Evolutionary conservation across 2,797 vertebrate species (phyloP).

Genomic region (Cuculus canorus): DNA sequence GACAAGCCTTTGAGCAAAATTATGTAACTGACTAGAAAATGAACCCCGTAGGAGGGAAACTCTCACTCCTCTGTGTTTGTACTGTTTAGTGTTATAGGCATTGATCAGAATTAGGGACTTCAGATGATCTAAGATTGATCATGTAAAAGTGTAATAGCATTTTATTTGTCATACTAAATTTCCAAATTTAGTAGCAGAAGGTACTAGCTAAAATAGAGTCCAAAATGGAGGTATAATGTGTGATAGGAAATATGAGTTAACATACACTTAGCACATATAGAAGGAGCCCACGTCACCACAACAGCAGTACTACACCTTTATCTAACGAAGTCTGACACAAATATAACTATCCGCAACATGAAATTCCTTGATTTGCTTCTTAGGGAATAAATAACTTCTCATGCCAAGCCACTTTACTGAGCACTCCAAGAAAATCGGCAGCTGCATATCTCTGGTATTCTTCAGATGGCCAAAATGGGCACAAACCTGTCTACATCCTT

Average conservation of each 20-base stretch:
- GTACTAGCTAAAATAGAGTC: not conserved
- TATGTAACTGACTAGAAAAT: not conserved
- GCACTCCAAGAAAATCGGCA: not conserved
- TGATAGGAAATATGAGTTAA: not conserved
- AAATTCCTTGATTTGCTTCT: not conserved
- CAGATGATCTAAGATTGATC: not conserved
- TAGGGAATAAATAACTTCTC: not conserved
- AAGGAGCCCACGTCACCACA: not conserved
- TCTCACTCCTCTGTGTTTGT: not conserved
- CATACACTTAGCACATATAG: not conserved
- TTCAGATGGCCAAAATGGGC: not conserved
- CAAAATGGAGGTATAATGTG: not conserved
- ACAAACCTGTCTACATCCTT: not conserved
- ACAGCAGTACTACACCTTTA: not conserved
- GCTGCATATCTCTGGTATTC: not conserved
- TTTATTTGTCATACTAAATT: not conserved
- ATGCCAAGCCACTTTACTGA: not conserved
- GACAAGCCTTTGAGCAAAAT: not conserved
- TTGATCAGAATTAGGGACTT: not conserved
- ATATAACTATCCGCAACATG: not conserved
- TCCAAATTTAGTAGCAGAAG: not conserved
- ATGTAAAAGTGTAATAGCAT: not conserved
- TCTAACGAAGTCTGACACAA: not conserved
- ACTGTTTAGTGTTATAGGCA: not conserved
- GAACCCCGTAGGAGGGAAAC: not conserved